Base-by-base conservation (phyloP, 1,140 invertebrate species). In the Bombus picipes region DNA sequence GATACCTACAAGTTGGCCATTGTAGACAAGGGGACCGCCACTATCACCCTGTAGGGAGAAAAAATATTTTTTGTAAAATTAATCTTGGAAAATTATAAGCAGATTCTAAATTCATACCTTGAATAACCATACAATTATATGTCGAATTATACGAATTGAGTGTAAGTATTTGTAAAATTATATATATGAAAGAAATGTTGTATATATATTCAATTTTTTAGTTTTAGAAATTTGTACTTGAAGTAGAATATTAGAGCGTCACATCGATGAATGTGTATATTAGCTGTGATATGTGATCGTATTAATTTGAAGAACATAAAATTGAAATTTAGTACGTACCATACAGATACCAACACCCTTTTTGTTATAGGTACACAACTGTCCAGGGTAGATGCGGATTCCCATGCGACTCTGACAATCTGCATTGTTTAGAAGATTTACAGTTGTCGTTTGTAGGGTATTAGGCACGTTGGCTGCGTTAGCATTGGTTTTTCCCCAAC, bases 1-100 rank as follows among this genome's bases (percentile, higher is more conserved):
- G 6, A 97, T 93, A 12, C 97, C 96, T 22, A 93, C 89, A 15
- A 96, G 76, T 34, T 92, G 62, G 32, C 83, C 82, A 41, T 87
- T 62, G 22, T 86, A 74, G n/a, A 87, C 89, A 71, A 94, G 74
- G 1, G 91, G 90, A 59, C 91, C 88, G 62, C 91, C 91, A 68
- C 89, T 89, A 70, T 91, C 89, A 72, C 91, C 92, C 92, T 93
- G 73, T 70, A 87, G 34, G 22, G 22, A 77, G 18, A 77, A n/a
- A 9, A 2, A 39, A 28, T 13, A 66, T 32, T n/a, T 5, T 66
- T 66, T 15, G 12, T 66, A 1, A 66, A 32, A n/a, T 5, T 66
- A 37, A 18, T 37, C 25, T 70, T n/a, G 34, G 8, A 37, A 70
- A n/a, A n/a, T n/a, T 62, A 62, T 62, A 62, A 62, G 1, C 12